phyloP scores from a whole-genome alignment of 1,140 invertebrate genomes.

The Gonatopus flavifemur region DNA sequence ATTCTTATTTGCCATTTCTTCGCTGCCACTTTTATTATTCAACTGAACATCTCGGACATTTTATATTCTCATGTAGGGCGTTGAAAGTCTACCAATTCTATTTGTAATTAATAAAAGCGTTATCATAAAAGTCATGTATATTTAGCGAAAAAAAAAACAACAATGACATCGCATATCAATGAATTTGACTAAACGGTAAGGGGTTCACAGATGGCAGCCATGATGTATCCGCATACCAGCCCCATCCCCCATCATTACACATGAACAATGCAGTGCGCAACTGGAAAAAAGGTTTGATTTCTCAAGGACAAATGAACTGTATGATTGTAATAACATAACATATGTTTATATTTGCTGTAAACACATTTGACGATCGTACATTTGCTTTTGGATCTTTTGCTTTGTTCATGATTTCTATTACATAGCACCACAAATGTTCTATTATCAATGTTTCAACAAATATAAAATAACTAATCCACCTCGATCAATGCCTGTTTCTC shows the following conservation, averaged over 20 bases:
- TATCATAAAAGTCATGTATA: no score
- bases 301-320: slow-evolving; percentile 34
- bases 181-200: slow-evolving; percentile 51
- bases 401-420: not conserved
- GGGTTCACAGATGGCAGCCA: slow-evolving; percentile 56
- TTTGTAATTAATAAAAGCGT: no score
- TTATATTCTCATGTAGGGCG: no score
- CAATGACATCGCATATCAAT: slow-evolving; percentile 9
- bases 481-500: no score
- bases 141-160: no score
- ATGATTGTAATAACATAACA: no score
- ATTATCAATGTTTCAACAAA: slow-evolving; percentile 24
- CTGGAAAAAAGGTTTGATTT: slow-evolving; percentile 57
- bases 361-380: not conserved
- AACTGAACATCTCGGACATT: no score
- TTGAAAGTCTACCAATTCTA: no score
- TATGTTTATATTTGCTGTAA: slow-evolving; percentile 2
- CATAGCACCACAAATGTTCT: slow-evolving; percentile 15
- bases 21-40: no score
- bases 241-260: slow-evolving; percentile 49
- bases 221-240: slow-evolving; percentile 53
- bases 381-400: slow-evolving; percentile 1
- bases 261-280: slow-evolving; percentile 51
- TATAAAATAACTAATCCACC: slow-evolving; percentile 11
- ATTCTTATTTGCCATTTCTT: no score